Conservation (phyloP, 1,140 invertebrate genomes). For the Drosophila ironensis region DNA sequence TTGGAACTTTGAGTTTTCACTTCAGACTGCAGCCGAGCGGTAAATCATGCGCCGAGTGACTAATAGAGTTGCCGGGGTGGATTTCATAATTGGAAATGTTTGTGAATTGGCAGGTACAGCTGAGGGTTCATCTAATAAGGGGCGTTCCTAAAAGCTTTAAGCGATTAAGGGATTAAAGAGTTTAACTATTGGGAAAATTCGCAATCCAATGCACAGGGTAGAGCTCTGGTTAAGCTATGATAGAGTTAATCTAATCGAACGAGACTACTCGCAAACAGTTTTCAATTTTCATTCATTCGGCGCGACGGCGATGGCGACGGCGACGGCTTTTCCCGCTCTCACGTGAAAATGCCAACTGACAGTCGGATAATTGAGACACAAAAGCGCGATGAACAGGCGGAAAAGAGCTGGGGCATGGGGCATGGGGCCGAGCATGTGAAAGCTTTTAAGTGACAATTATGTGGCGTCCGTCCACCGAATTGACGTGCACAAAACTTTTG, state of each 20-base stretch:
- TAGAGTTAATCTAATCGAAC: too few relatives aligned
- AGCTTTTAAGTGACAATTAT: slow-evolving; percentile 78
- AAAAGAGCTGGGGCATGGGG: slow-evolving; percentile 1
- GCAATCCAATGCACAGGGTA: too few relatives aligned
- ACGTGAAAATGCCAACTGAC: slow-evolving; percentile 33
- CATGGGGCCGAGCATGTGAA: slow-evolving; percentile 65
- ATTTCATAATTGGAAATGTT: slow-evolving; percentile 23
- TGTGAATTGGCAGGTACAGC: background rate
- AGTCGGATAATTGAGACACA: slow-evolving; percentile 44
- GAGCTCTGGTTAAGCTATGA: too few relatives aligned
- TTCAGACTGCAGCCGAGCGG: slow-evolving; percentile 12
- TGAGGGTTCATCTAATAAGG: background rate
- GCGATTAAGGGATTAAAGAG: background rate
- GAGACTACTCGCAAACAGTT: too few relatives aligned
- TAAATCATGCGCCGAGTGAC: slow-evolving; percentile 15
- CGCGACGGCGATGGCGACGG: too few relatives aligned
- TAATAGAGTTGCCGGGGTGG: background rate
- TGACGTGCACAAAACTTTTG: slow-evolving; percentile 56
- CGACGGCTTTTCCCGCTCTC: too few relatives aligned
- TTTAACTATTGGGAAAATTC: too few relatives aligned
- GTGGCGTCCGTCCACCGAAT: slow-evolving; percentile 32
- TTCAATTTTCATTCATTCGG: too few relatives aligned
- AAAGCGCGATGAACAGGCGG: slow-evolving; percentile 33
- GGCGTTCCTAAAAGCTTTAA: background rate
- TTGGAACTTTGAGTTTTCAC: slow-evolving; percentile 30